Evolutionary conservation across 2,888 invertebrate species (phyloP), one percentile per base, ranked within the genome.

Genomic region (Electrophaes corylata): DNA sequence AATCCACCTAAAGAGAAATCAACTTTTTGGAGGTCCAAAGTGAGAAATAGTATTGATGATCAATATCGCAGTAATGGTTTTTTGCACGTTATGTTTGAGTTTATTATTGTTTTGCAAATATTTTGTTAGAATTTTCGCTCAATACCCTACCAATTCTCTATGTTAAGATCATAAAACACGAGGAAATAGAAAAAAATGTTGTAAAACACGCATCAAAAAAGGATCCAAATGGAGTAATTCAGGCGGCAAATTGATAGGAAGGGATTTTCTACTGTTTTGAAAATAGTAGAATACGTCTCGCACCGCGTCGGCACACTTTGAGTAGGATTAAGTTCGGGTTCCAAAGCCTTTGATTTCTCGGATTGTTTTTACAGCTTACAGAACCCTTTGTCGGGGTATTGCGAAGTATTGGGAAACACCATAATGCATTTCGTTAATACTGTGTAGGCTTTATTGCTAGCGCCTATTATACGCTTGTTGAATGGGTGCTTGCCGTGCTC

Each of bases 331-430:
- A 72, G 75, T 82, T 82, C 75, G 76, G 79, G 67, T 75, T 73
- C 73, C 74, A 71, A 49, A 49, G 72, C 69, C 66, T 66, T 72
- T 63, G 72, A 76, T 83, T 76, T 69, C 80, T 70, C 62, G 78
- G 84, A 86, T 88, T 91, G 90, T 91, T 91, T 90, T 90, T 91
- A 90, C 91, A 91, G 88, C 89, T 87, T 88, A 81, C 76, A 37
- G 70, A 85, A 83, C 85, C 86, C 88, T 90, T 91, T 91, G 91
- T 91, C 88, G 88, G 84, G 75, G 83, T 78, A 80, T 79, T 74
- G 77, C 76, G 70, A 57, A 59, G 61, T 71, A 72, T 76, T 67
- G 72, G 72, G 75, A 70, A 75, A 75, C 62, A 68, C 71, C 75
- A 83, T 79, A 79, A 82, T 79, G 74, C 72, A 67, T 61, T 65